Evolutionary conservation across 92 coral and sea anemone species (phyloP).

Genomic region (Zoanthus gigantus): DNA sequence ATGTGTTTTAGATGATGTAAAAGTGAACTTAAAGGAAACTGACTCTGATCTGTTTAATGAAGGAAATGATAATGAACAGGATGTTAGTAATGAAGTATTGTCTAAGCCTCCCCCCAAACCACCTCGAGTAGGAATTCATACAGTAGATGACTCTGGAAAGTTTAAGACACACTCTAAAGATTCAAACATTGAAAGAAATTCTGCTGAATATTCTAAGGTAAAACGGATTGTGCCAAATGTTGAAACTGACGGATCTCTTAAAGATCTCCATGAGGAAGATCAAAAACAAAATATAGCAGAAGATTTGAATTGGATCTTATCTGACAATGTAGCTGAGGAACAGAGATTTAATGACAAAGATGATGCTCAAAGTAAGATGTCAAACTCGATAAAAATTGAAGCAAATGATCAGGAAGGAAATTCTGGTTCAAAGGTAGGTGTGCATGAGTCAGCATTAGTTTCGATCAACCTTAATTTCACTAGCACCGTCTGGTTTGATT

Average conservation of each 20-base stretch:
- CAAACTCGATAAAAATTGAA: neutral
- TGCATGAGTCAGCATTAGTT: neutral
- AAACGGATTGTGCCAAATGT: neutral
- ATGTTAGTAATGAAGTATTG: neutral
- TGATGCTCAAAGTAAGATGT: neutral
- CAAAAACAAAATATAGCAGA: neutral
- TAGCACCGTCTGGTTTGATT: too few relatives aligned
- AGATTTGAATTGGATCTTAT: neutral
- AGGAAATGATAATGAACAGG: constrained; percentile 11
- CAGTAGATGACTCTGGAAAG: constrained; percentile 23
- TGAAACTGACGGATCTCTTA: neutral
- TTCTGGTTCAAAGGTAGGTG: neutral
- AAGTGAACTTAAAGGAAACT: constrained; percentile 14
- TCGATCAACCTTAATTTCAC: too few relatives aligned
- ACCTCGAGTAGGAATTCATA: constrained; percentile 52
- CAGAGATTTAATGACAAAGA: neutral
- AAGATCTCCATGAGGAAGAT: neutral
- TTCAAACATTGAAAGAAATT: neutral
- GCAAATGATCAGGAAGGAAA: neutral
- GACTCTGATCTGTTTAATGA: constrained; percentile 24
- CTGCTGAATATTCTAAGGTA: neutral
- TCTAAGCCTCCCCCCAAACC: constrained; percentile 66
- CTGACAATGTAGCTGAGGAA: neutral
- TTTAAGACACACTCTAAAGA: constrained; percentile 15
- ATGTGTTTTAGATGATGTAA: constrained; percentile 16